These are phyloP conservation scores for Pogonocherus hispidulus DNA, from an alignment of 2,888 invertebrate species.

Conservation along the genomic window DNA sequence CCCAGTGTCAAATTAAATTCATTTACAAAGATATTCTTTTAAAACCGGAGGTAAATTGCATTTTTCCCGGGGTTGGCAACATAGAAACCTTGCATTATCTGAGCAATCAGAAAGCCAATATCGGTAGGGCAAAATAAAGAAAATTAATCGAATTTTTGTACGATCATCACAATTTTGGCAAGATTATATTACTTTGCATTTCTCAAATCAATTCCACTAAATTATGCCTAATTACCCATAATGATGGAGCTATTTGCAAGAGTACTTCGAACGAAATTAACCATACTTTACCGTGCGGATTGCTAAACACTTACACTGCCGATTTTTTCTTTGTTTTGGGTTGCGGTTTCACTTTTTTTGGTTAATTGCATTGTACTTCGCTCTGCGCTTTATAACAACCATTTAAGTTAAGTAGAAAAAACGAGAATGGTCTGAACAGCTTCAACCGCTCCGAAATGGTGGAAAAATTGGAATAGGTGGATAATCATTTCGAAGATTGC, in stretches of 20 bases:
- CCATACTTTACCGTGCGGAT: constrained; percentile 49
- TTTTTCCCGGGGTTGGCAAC: constrained; percentile 13
- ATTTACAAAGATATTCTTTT: constrained; percentile 41
- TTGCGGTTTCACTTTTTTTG: neutral
- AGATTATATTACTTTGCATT: constrained; percentile 60
- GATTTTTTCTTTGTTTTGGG: constrained; percentile 2
- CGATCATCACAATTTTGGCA: constrained; percentile 55
- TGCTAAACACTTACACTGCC: constrained; percentile 37
- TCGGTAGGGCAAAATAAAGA: constrained; percentile 50
- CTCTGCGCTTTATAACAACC: neutral
- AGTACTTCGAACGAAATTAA: constrained; percentile 47
- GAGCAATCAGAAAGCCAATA: constrained; percentile 48
- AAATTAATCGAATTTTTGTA: constrained; percentile 58
- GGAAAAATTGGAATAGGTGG: constrained; percentile 3
- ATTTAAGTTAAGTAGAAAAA: constrained; percentile 18
- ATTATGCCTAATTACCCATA: constrained; percentile 65
- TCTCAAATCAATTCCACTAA: constrained; percentile 63
- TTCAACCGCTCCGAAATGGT: neutral
- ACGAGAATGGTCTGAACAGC: neutral
- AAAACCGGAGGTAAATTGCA: constrained; percentile 30
- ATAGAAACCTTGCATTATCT: constrained; percentile 33
- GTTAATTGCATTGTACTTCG: constrained; percentile 19
- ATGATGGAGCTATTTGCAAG: constrained; percentile 61
- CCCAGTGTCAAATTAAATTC: constrained; percentile 47
- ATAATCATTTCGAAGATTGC: neutral